Evolutionary conservation across 2,888 invertebrate genomes (phyloP).

Genomic region (Octonoba sinensis): DNA sequence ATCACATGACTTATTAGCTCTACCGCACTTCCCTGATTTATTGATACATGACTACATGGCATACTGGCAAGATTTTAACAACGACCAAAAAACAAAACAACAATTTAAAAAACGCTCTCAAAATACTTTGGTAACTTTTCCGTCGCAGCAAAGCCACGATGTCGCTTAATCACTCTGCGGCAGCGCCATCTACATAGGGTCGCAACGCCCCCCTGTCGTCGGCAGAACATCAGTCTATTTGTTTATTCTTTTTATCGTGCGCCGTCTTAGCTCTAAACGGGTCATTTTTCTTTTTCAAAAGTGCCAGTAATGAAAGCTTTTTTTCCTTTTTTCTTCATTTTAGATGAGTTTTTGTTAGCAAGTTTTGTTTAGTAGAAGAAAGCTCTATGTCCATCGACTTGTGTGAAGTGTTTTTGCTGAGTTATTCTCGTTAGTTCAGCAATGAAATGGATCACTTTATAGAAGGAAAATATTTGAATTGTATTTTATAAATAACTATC

Average conservation of each 20-base stretch:
- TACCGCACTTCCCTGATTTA: constrained; percentile 37
- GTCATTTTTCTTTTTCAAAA: constrained; percentile 29
- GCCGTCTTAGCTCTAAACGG: not conserved
- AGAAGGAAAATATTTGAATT: too few species aligned
- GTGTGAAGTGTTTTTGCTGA: too few species aligned
- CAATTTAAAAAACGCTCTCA: constrained; percentile 24
- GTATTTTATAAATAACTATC: too few species aligned
- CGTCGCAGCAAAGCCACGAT: constrained; percentile 6
- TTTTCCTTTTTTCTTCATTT: too few species aligned
- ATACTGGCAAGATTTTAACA: constrained; percentile 30
- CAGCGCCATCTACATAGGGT: constrained; percentile 37
- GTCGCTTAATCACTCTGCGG: constrained; percentile 35
- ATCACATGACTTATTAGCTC: constrained; percentile 22
- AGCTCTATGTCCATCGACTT: too few species aligned
- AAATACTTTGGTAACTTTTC: constrained; percentile 33
- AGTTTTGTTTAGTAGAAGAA: too few species aligned
- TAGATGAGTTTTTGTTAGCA: too few species aligned
- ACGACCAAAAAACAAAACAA: constrained; percentile 20
- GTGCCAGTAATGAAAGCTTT: too few species aligned
- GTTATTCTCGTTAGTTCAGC: too few species aligned
- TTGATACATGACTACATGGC: constrained; percentile 41
- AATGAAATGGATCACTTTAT: too few species aligned
- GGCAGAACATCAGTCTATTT: not conserved
- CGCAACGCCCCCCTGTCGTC: constrained; percentile 39
- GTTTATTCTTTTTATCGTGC: too few species aligned